A percentile compares a stretch with the other conserved stretches of the same genome.
Evolutionary conservation across 2,113 vertebrate genomes (phyloP).

Genomic region (Pseudopipra pipra): DNA sequence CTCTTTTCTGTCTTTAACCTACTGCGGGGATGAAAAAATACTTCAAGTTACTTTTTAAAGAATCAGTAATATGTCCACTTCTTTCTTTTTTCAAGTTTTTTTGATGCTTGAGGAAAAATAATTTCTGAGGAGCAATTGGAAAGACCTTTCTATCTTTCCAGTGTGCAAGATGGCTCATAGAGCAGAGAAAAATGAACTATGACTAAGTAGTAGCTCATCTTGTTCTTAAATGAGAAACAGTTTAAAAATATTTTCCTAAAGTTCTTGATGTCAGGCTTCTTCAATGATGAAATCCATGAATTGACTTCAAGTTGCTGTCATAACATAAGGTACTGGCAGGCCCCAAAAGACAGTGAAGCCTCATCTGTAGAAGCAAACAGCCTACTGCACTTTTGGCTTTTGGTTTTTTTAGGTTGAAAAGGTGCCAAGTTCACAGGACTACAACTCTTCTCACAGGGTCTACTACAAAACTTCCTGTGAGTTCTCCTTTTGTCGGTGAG

Average conservation of each 20-base stretch:
- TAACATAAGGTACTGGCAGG: neutral
- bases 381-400: accelerated
- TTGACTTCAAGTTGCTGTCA: neutral
- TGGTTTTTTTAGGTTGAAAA: neutral
- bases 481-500: neutral
- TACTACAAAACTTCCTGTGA: neutral
- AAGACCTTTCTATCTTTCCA: neutral
- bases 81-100: neutral
- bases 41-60: neutral
- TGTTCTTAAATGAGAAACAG: neutral
- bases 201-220: neutral
- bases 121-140: neutral
- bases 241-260: neutral
- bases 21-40: neutral
- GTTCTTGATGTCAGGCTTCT: neutral
- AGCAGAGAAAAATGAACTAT: neutral
- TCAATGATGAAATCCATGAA: neutral
- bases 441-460: accelerated
- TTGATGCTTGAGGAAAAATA: neutral
- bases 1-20: neutral
- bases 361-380: neutral
- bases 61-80: neutral
- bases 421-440: neutral
- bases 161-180: neutral
- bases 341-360: neutral